Conservation (phyloP, 1,140 invertebrate species). For the Centruroides sculpturatus region DNA sequence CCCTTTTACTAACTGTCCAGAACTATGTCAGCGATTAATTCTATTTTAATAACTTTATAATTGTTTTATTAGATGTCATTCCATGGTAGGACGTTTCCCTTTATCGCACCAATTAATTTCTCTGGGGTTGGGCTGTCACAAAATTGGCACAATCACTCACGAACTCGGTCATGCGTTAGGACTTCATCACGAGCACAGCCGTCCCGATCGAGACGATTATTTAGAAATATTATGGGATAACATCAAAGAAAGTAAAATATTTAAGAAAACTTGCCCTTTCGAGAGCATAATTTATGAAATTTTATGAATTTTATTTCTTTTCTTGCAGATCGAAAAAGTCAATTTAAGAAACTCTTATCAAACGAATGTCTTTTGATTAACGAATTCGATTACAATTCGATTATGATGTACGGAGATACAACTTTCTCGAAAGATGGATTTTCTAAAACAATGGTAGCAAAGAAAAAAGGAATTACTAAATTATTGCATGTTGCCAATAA, state of each 20-base stretch:
- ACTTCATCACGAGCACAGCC: constrained; percentile 31
- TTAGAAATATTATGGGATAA: constrained; percentile 28
- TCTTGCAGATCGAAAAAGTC: no score
- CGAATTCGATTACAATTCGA: constrained; percentile 2
- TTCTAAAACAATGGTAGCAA: not conserved
- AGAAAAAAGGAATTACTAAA: not conserved
- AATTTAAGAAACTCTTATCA: no score
- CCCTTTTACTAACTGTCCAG: no score
- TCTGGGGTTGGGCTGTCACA: constrained; percentile 15
- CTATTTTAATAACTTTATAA: no score
- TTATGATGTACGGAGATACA: constrained; percentile 5
- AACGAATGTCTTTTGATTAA: no score
- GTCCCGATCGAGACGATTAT: constrained; percentile 28
- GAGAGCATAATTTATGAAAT: no score
- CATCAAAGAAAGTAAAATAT: constrained; percentile 20
- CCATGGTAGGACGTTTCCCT: no score
- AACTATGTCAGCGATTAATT: no score
- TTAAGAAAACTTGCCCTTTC: no score
- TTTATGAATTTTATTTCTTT: no score
- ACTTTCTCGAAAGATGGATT: not conserved
- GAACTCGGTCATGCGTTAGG: constrained; percentile 32
- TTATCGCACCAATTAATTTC: constrained; percentile 1
- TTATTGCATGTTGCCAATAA: not conserved
- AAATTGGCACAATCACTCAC: constrained; percentile 25
- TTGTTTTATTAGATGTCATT: no score